Base-by-base conservation (phyloP, 2,797 vertebrate genomes). In the Eulemur mongoz region DNA sequence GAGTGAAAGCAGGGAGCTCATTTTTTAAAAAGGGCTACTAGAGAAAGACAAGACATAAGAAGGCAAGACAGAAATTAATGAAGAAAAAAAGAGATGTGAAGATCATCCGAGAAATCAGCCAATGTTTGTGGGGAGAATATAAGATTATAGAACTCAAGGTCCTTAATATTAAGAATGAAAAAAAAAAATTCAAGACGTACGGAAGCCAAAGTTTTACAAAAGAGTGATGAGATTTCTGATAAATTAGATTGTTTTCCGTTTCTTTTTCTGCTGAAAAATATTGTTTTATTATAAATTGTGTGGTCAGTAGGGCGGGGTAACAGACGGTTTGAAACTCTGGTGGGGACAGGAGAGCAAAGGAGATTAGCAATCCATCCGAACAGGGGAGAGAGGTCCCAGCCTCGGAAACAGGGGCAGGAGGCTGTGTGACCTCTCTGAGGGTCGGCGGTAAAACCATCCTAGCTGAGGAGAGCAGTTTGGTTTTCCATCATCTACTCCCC, bases 201-300 rank as follows among this genome's bases (percentile, higher is more conserved):
- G 75, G 63, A 83, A 61, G 10, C 40, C 38, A 69, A 72, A 78
- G 54, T 76, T 84, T 81, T 50, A 54, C 45, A 45, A 63, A 54
- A 50, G 7, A 61, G 30, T 40, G 61, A 18, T 52, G 70, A 69
- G 8, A 73, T 81, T n/a, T 80, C 54, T 65, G 57, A 85, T n/a
- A 61, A 96, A 65, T 35, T 6, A 61, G 23, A 48, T 40, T 32
- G 76, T 57, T 35, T 50, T 22, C 6, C 22, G 23, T 30, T 84
- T 45, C 59, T 88, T 89, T 84, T 89, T 83, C 45, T 61, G 35
- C n/a, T 84, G 75, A 45, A 79, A 83, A 96, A 54, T 79, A 52
- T 54, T 69, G 48, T 50, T 70, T 83, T 57, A 17, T 12, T 89
- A 18, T 32, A 52, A 75, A 43, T 15, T 12, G 2, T 61, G 9